Evolutionary conservation across 2,797 vertebrate species (phyloP).

Genomic region (Cossypha caffra): DNA sequence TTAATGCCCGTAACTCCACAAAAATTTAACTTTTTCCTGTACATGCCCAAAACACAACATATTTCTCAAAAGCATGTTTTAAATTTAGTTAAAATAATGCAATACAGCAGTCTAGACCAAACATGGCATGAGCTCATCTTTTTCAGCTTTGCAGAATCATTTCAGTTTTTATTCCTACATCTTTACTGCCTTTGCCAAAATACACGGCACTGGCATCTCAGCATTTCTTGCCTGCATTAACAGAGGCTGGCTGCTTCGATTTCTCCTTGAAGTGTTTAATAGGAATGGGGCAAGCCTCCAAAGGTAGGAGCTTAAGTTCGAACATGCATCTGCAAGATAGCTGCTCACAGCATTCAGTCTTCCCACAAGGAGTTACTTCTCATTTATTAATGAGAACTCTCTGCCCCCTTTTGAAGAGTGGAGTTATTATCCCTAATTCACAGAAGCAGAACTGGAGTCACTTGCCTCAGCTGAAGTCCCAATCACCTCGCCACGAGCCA

Average conservation of each 20-base stretch:
- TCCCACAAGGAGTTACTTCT: not conserved
- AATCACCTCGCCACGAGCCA: rapidly evolving
- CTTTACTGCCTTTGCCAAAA: constrained; percentile 22
- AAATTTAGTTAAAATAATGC: not conserved
- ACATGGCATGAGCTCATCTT: not conserved
- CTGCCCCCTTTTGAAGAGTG: not conserved
- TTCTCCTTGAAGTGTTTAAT: not conserved
- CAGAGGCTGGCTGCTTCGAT: not conserved
- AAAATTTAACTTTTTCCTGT: not conserved
- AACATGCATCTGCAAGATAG: not conserved
- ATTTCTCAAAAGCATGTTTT: constrained; percentile 12
- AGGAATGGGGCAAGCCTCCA: not conserved
- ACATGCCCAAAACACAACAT: not conserved
- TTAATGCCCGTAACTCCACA: not conserved
- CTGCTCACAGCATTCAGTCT: not conserved
- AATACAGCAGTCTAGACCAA: constrained; percentile 15
- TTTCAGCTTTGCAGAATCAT: constrained; percentile 15
- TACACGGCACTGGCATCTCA: not conserved
- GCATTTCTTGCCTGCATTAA: not conserved
- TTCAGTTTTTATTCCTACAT: not conserved
- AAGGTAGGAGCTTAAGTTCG: not conserved
- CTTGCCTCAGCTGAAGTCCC: not conserved
- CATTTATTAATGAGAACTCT: not conserved
- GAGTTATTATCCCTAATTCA: not conserved
- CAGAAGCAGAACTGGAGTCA: not conserved